Percentiles rank a stretch among this genome's conserved stretches.
phyloP scores from a whole-genome alignment of 2,888 invertebrate genomes.

The Cantharis nigra region DNA sequence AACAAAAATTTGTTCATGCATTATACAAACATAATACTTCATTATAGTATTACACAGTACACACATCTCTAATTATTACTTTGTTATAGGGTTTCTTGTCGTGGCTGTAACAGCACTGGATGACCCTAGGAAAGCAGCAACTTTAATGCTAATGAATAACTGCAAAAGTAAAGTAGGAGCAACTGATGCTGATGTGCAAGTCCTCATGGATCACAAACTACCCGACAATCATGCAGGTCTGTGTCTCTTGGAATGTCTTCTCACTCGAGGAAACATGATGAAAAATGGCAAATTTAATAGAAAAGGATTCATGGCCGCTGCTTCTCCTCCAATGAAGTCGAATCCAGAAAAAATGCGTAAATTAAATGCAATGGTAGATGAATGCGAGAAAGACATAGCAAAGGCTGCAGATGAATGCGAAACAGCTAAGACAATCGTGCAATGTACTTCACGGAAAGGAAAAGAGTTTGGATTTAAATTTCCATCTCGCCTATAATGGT shows the following conservation, averaged over 20 bases:
- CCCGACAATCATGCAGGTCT: constrained; percentile 46
- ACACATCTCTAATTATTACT: neutral
- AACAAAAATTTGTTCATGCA: too few relatives aligned
- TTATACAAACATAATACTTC: too few relatives aligned
- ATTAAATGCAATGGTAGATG: constrained; percentile 42
- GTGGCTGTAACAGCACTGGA: neutral
- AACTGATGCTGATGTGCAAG: constrained; percentile 45
- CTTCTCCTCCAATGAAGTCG: constrained; percentile 43
- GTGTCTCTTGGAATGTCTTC: constrained; percentile 50
- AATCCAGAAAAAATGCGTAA: constrained; percentile 41
- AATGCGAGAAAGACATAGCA: constrained; percentile 47
- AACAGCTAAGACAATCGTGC: constrained; percentile 41
- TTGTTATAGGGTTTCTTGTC: constrained; percentile 8
- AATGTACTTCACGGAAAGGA: constrained; percentile 44
- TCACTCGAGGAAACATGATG: constrained; percentile 46
- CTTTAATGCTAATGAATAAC: constrained; percentile 35
- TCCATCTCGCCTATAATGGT: constrained; percentile 22
- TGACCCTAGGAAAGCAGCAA: constrained; percentile 34
- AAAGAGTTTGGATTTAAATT: constrained; percentile 37
- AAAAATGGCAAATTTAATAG: constrained; percentile 48
- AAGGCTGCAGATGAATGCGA: constrained; percentile 41
- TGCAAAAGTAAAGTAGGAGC: constrained; percentile 48
- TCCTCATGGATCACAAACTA: constrained; percentile 41
- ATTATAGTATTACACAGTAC: too few relatives aligned
- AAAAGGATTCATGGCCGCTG: constrained; percentile 43